These are phyloP conservation scores for Psilopogon haemacephalus DNA, from an alignment of 2,113 vertebrate genomes.

Conservation along the genomic window DNA sequence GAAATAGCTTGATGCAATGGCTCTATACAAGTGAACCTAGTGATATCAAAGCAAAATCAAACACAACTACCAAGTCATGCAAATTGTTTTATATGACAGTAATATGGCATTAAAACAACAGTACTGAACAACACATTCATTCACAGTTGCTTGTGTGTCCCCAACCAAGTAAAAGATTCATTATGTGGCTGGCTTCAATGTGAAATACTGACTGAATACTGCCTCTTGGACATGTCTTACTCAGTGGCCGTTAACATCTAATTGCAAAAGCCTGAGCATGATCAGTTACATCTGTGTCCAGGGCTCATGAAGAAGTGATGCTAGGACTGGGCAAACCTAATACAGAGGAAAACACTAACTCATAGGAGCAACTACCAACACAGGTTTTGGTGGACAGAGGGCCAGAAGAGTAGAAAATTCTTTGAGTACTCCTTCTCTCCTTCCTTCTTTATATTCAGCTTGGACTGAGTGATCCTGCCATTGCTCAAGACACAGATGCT, in stretches of 20 bases:
- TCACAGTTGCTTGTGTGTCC: neutral
- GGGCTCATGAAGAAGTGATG: neutral
- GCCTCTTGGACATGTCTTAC: neutral
- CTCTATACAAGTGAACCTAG: neutral
- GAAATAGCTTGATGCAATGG: neutral
- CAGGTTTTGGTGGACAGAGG: neutral
- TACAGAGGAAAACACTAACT: neutral
- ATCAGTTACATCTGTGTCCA: neutral
- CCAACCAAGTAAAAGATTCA: neutral
- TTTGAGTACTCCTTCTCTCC: neutral
- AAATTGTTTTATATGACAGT: neutral
- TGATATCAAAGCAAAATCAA: neutral
- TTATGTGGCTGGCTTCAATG: neutral
- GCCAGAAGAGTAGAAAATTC: neutral
- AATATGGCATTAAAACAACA: neutral
- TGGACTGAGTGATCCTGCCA: neutral
- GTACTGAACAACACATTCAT: neutral
- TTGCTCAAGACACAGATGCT: neutral
- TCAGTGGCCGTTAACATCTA: neutral
- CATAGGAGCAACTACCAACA: neutral
- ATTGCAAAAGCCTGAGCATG: neutral
- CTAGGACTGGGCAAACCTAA: neutral
- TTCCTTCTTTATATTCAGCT: neutral
- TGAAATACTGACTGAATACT: neutral
- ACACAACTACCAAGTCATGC: neutral